Evolutionary conservation across 2,113 vertebrate genomes (phyloP).

Genomic region (Theropithecus gelada): DNA sequence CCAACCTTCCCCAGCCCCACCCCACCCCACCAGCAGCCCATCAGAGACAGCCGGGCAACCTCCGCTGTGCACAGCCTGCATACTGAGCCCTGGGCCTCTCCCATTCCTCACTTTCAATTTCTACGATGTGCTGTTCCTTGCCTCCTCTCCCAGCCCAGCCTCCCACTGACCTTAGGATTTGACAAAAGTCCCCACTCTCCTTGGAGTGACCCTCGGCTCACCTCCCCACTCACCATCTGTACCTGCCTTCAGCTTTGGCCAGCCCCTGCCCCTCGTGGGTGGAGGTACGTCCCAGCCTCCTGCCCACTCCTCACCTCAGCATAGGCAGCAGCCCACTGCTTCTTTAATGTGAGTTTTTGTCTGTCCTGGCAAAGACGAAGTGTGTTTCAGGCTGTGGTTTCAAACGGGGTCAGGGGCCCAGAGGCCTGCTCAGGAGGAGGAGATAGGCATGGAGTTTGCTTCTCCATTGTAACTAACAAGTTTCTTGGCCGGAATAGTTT

Average conservation of each 20-base stretch:
- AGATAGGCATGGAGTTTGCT: fast-evolving
- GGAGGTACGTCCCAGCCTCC: background rate
- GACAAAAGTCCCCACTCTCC: background rate
- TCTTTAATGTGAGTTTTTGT: background rate
- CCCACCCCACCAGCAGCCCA: background rate
- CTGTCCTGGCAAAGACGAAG: background rate
- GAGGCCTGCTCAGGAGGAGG: background rate
- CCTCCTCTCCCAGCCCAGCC: background rate
- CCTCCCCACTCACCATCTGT: background rate
- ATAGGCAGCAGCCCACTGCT: background rate
- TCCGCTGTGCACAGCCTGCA: background rate
- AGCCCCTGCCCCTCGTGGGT: background rate
- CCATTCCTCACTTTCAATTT: background rate
- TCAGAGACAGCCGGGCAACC: background rate
- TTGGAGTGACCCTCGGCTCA: background rate
- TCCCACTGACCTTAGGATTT: background rate
- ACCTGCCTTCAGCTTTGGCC: background rate
- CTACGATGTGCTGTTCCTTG: background rate
- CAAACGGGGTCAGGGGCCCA: background rate
- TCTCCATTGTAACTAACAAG: background rate
- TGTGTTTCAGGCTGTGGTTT: background rate
- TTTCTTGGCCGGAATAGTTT: background rate
- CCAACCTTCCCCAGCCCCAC: background rate
- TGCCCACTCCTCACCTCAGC: background rate
- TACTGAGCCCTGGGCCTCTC: background rate